Evolutionary conservation across 2,113 vertebrate genomes (phyloP).

Genomic region (Nestor notabilis): DNA sequence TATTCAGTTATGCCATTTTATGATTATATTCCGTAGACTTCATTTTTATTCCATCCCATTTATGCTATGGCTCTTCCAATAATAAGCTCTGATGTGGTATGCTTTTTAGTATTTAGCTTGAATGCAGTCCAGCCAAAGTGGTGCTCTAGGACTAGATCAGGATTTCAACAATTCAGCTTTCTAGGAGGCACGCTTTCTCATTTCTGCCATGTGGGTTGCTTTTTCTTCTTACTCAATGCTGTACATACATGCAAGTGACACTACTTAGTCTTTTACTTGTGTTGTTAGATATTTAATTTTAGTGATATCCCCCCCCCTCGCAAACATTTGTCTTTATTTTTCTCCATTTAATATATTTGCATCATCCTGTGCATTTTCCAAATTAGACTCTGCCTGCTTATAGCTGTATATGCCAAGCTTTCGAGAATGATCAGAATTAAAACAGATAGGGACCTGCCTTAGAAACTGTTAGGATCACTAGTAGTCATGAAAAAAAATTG

Average conservation of each 20-base stretch:
- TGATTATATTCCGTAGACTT: neutral
- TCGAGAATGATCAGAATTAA: neutral
- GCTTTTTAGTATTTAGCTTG: neutral
- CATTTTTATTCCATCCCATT: neutral
- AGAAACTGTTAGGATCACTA: neutral
- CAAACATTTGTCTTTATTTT: neutral
- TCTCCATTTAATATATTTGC: neutral
- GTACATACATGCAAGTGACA: neutral
- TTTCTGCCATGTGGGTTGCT: neutral
- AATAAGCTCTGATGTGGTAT: neutral
- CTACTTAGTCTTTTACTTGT: neutral
- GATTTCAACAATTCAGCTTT: neutral
- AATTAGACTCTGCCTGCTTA: neutral
- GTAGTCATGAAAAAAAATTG: neutral
- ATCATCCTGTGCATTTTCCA: neutral
- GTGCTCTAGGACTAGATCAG: neutral
- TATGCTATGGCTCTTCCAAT: neutral
- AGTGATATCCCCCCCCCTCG: rapidly evolving
- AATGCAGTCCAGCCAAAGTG: neutral
- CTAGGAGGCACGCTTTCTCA: neutral
- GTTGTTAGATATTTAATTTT: neutral
- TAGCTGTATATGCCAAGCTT: neutral
- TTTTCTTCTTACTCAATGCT: neutral
- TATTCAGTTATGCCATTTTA: neutral
- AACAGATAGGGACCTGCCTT: neutral